These are phyloP conservation scores for Drosophila longiperda DNA, from an alignment of 2,888 invertebrate species.

Conservation along the genomic window DNA sequence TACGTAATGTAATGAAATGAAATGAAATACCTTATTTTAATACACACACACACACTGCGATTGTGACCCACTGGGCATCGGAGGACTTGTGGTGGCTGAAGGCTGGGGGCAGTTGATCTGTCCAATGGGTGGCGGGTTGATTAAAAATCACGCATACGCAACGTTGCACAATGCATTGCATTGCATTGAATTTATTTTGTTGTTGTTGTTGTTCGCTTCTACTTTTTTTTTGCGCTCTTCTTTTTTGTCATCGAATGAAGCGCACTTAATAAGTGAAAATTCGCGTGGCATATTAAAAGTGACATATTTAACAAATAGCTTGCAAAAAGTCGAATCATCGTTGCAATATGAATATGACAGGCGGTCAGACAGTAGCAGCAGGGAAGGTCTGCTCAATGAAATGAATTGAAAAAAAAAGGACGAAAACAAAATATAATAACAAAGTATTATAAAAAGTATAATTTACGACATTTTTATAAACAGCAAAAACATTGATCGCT, in stretches of 20 bases:
- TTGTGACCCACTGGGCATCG: slow-evolving; percentile 27
- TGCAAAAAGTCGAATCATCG: slow-evolving; percentile 57
- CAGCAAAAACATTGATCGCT: slow-evolving; percentile 29
- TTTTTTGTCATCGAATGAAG: slow-evolving; percentile 58
- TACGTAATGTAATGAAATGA: slow-evolving; percentile 52
- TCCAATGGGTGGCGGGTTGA: slow-evolving; percentile 49
- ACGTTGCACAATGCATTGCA: slow-evolving; percentile 54
- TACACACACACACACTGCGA: slow-evolving; percentile 13
- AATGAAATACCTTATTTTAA: slow-evolving; percentile 57
- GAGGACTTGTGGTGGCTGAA: slow-evolving; percentile 13
- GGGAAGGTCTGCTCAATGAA: background rate
- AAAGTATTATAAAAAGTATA: slow-evolving; percentile 15
- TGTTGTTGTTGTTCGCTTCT: slow-evolving; percentile 1
- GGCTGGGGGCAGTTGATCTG: slow-evolving; percentile 19
- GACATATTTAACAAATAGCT: slow-evolving; percentile 73
- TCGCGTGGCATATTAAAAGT: slow-evolving; percentile 70
- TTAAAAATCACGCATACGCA: slow-evolving; percentile 73
- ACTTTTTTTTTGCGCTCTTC: slow-evolving; percentile 2
- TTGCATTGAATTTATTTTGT: slow-evolving; percentile 29
- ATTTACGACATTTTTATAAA: slow-evolving; percentile 64
- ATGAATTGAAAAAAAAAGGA: slow-evolving; percentile 1
- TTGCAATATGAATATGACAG: slow-evolving; percentile 66
- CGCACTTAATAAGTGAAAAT: slow-evolving; percentile 74
- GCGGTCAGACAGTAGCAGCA: slow-evolving; percentile 15
- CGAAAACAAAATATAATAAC: background rate